phyloP scores from a whole-genome alignment of 2,888 invertebrate species.

The Disparrhopalites patrizii region DNA sequence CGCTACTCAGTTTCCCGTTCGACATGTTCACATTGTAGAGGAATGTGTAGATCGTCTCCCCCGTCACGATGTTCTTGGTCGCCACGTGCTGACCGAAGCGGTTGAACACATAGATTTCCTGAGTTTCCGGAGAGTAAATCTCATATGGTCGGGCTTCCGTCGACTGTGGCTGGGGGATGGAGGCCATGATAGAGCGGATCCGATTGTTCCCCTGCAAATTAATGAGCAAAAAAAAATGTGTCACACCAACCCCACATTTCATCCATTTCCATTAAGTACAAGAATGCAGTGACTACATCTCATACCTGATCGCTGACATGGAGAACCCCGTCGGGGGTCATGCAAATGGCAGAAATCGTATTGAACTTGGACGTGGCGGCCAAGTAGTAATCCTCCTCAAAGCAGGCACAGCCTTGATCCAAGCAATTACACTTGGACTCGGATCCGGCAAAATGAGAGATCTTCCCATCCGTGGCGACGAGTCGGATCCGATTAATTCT shows the following conservation, averaged over 20 bases:
- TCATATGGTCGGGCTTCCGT: conserved; percentile 72
- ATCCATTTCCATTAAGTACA: neutral
- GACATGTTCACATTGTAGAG: conserved; percentile 95
- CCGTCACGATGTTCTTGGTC: conserved; percentile 91
- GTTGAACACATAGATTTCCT: conserved; percentile 90
- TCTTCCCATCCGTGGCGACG: conserved; percentile 89
- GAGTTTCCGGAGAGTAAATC: conserved; percentile 90
- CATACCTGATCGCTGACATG: conserved; percentile 85
- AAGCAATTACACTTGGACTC: conserved; percentile 91
- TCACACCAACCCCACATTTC: neutral
- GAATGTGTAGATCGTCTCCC: conserved; percentile 87
- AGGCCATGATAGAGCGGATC: conserved; percentile 81
- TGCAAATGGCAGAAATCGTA: conserved; percentile 85
- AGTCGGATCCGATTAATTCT: conserved; percentile 85
- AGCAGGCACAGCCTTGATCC: conserved; percentile 86
- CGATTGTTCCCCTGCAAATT: conserved; percentile 51
- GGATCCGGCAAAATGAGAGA: conserved; percentile 87
- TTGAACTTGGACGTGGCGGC: conserved; percentile 92
- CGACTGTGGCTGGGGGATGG: conserved; percentile 67
- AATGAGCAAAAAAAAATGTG: neutral
- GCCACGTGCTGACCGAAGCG: conserved; percentile 91
- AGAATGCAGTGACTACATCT: neutral
- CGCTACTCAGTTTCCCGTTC: conserved; percentile 88
- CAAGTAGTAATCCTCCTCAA: conserved; percentile 83
- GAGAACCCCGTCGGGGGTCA: conserved; percentile 89